A percentile compares a stretch with the other conserved stretches of the same genome.
phyloP scores from a whole-genome alignment of 2,888 invertebrate species.

The Baccha elongata region DNA sequence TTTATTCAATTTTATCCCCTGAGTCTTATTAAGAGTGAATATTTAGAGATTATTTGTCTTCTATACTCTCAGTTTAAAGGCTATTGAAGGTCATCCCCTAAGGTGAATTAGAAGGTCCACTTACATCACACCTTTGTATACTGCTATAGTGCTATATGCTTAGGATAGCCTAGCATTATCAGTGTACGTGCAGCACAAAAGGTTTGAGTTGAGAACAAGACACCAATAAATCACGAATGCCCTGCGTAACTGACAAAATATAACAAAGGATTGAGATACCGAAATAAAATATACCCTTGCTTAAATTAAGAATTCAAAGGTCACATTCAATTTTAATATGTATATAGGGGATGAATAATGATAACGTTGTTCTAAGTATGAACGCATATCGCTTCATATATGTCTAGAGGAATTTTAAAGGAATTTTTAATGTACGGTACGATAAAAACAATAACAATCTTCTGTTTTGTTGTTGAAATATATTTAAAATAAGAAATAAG shows the following conservation, averaged over 20 bases:
- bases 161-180: constrained; percentile 38
- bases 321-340: constrained; percentile 26
- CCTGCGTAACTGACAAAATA: constrained; percentile 47
- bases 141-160: no score
- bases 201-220: constrained; percentile 72
- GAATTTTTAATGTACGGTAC: not conserved
- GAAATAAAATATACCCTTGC: not conserved
- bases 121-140: constrained; percentile 72
- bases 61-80: constrained; percentile 23
- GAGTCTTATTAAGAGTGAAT: constrained; percentile 33
- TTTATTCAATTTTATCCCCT: constrained; percentile 67
- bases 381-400: not conserved
- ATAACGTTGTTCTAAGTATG: not conserved
- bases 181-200: constrained; percentile 45
- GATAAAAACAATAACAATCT: no score
- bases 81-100: constrained; percentile 65
- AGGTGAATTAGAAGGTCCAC: constrained; percentile 63
- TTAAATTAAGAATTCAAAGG: constrained; percentile 44
- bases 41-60: constrained; percentile 28
- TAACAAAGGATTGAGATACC: constrained; percentile 39
- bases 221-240: constrained; percentile 68
- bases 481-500: no score
- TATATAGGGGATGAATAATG: not conserved
- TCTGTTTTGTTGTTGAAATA: no score
- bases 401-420: not conserved